Base-by-base conservation (phyloP, 2,888 invertebrate species). In the Chloroclysta siterata region DNA sequence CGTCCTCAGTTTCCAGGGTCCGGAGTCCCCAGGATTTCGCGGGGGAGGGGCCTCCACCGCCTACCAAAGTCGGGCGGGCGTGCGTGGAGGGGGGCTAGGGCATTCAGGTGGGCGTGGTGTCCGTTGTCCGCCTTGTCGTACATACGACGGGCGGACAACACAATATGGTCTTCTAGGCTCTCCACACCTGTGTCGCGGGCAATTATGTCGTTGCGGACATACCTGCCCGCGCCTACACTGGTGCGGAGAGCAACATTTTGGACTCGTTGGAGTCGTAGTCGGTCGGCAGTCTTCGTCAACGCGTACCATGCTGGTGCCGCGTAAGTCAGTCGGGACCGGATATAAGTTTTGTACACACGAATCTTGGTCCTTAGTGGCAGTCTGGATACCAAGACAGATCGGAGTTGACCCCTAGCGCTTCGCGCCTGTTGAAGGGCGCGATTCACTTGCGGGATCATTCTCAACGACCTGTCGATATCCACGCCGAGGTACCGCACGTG, bases 51-150 rank as follows among this genome's bases (percentile, higher is more conserved):
- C 14, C 42, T 14, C 42, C 42, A 42, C 3, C 5, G 42, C 14
- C 42, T 42, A 14, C 2, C 14, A n/a, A 14, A 14, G 42, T 42
- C 51, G 5, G 51, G 51, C 0, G 51, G 51, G 6, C 51, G n/a
- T 2, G 28, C 10, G 42, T 59, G n/a, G 4, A 22, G 22, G 13
- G 15, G 41, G 5, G 53, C 41, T 11, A 52, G 8, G 6, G 7
- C 53, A 0, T 17, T 33, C 10, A 52, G 39, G 36, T 52, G 51
- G 5, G 36, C 1, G 51, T 52, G 51, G 6, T 10, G 51, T 0
- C 51, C 51, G 36, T 52, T 52, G 13, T 52, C 51, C 2, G 51
- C 51, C 17, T 36, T 36, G 39, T 52, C 51, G 17, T 17, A 52
- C 51, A 52, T 52, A 0, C 36, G 15, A 4, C 51, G 36, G 13